phyloP scores from a whole-genome alignment of 2,797 vertebrate genomes.

The Halcyon badia region DNA sequence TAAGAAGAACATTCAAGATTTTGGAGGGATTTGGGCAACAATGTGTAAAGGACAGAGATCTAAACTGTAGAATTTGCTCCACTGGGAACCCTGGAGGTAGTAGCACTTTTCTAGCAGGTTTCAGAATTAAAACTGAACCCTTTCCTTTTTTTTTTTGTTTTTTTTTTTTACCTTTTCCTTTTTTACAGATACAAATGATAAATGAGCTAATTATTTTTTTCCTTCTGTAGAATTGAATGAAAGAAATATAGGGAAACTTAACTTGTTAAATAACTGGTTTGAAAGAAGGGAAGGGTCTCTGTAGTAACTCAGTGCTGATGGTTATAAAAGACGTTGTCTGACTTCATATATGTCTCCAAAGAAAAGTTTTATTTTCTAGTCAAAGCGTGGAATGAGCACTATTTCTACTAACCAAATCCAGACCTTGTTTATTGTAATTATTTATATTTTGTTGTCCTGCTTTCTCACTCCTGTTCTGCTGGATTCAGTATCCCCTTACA shows the following conservation, averaged over 20 bases:
- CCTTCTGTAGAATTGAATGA: neutral
- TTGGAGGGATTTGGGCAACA: neutral
- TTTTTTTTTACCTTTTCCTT: neutral
- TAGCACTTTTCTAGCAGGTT: neutral
- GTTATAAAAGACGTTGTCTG: neutral
- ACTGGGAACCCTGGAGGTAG: neutral
- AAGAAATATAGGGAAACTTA: neutral
- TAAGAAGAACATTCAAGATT: neutral
- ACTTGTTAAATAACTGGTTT: neutral
- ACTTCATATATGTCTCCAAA: neutral
- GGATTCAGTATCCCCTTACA: neutral
- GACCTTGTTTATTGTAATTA: slow-evolving; percentile 12
- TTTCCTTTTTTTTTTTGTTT: neutral
- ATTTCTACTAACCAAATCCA: neutral
- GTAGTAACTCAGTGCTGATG: neutral
- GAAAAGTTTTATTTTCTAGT: neutral
- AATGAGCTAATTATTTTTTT: neutral
- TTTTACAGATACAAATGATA: neutral
- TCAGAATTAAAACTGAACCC: neutral
- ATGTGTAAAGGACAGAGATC: neutral
- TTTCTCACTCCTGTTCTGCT: neutral
- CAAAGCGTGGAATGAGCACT: neutral
- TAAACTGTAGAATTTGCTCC: neutral
- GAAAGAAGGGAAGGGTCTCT: neutral
- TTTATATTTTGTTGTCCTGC: slow-evolving; percentile 32